Base-by-base conservation (phyloP, 2,113 vertebrate genomes). In the Brachyhypopomus occidentalis region DNA sequence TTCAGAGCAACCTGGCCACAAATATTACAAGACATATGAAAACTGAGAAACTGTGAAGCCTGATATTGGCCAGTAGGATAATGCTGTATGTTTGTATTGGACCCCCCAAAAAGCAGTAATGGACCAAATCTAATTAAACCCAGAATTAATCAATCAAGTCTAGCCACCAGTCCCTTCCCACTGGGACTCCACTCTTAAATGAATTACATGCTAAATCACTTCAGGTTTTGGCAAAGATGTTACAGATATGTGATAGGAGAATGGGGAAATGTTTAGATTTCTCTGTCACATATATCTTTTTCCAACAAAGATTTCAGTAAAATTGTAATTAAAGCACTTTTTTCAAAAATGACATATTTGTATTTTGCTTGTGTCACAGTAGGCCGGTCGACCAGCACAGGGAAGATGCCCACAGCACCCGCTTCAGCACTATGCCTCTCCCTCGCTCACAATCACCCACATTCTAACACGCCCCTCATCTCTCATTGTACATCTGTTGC, bases 1-100 rank as follows among this genome's bases (percentile, higher is more conserved):
- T 78, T 82, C 63, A 83, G 20, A 70, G 20, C 84, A 82, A 62
- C 38, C 77, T 60, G 82, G 6, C 70, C 12, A 12, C 55, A 60
- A n/a, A 56, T 30, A 22, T 60, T 75, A 70, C 66, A 70, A 8
- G 66, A 70, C 66, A 70, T 6, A 41, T 41, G 36, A 70, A 0
- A 70, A n/a, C 7, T 38, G 20, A 5, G 19, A 19, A 67, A 30
- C 5, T 2, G 30, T 30, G 25, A 64, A 22, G 62, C 30, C 7
- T 67, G 64, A 67, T 23, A 19, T 41, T 70, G 36, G 34, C 64
- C 16, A 17, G 5, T 20, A 72, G 81, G 76, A 85, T 87, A 84
- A 88, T 38, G 76, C 63, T 78, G 79, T 22, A 78, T 79, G 84
- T 79, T 87, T 19, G 77, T 52, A 52, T 14, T 52, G 45, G 45